Conservation (phyloP, 1,140 invertebrate genomes). For the Bombyx mori region ASM3026992v2 NC_085114.1:8098001-8098500, state of each 20-base stretch:
- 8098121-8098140: conserved; percentile 5
- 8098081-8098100: conserved; percentile 32
- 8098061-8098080: conserved; percentile 23
- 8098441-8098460: no score
- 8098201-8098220: background rate
- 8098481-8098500: no score
- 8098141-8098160: conserved; percentile 1
- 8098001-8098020: conserved; percentile 12
- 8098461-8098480: no score
- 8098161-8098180: background rate
- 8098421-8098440: no score
- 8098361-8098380: conserved; percentile 10
- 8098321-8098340: conserved; percentile 11
- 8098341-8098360: conserved; percentile 12
- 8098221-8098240: conserved; percentile 1
- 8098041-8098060: conserved; percentile 20
- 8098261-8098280: conserved; percentile 7
- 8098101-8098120: conserved; percentile 24
- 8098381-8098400: background rate
- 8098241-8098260: conserved; percentile 12
- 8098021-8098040: conserved; percentile 7
- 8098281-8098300: conserved; percentile 11
- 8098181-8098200: background rate
- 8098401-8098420: no score
- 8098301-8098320: conserved; percentile 11